Conservation (phyloP, 2,888 invertebrate genomes). For the Lapara coniferarum region DNA sequence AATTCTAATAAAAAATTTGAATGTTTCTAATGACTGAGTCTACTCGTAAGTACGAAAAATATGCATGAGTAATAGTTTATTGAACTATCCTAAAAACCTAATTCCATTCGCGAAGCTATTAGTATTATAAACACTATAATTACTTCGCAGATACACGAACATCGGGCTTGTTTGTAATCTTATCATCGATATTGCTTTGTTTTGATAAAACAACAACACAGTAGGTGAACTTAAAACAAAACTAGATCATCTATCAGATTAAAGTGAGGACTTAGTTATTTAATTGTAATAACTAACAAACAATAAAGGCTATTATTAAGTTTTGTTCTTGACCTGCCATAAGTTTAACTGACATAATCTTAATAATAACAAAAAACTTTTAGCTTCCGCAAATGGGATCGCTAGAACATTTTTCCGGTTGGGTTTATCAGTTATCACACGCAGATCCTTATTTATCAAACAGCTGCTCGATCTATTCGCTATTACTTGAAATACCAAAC, state of each 20-base stretch:
- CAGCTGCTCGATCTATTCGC: not conserved
- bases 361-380: not conserved
- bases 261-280: not conserved
- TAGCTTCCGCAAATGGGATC: not conserved
- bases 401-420: not conserved
- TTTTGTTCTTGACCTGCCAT: not conserved
- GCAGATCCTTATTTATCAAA: not conserved
- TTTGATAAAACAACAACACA: constrained; percentile 28
- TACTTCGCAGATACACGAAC: constrained; percentile 7
- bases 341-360: not conserved
- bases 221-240: constrained; percentile 22
- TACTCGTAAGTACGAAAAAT: not conserved
- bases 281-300: not conserved
- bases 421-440: not conserved
- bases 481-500: not conserved
- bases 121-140: constrained; percentile 10
- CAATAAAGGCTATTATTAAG: not conserved
- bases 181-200: constrained; percentile 40
- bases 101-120: not conserved
- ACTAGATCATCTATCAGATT: constrained; percentile 9
- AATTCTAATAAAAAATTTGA: not conserved
- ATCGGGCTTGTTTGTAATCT: constrained; percentile 31
- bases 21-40: not conserved
- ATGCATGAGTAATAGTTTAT: constrained; percentile 9
- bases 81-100: constrained; percentile 23